These are phyloP conservation scores for Desmophyllum pertusum DNA, from an alignment of 92 coral and sea anemone genomes.

Conservation along the genomic window DNA sequence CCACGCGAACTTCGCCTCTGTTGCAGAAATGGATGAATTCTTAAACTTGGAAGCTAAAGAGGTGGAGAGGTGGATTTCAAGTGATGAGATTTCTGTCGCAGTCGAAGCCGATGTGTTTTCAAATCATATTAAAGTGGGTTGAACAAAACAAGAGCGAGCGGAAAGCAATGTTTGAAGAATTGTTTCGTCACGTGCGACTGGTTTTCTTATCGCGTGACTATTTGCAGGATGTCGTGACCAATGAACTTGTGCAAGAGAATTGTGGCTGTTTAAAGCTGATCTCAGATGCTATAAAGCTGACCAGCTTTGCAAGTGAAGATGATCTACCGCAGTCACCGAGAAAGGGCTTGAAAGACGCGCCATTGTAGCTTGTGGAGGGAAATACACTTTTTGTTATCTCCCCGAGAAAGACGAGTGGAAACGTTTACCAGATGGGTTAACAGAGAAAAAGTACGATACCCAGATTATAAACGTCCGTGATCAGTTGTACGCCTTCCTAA, in stretches of 20 bases:
- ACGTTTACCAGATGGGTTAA: background rate
- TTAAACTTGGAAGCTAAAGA: background rate
- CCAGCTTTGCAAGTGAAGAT: background rate
- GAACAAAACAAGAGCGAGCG: slow-evolving; percentile 1
- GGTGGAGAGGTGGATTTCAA: background rate
- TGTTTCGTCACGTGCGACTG: slow-evolving; percentile 26
- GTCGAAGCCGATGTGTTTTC: background rate
- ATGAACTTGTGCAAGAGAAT: background rate
- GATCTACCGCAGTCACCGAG: background rate
- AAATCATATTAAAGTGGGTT: slow-evolving; percentile 14
- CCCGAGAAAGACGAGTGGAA: slow-evolving; percentile 17
- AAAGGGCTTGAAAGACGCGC: slow-evolving; percentile 5
- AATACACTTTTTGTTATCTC: slow-evolving; percentile 19
- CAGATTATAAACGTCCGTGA: background rate
- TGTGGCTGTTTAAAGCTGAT: background rate
- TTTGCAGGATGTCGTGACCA: slow-evolving; percentile 12
- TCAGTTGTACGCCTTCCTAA: background rate
- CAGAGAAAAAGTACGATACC: background rate
- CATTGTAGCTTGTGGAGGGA: slow-evolving; percentile 26
- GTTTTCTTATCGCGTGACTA: slow-evolving; percentile 16
- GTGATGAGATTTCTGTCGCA: background rate
- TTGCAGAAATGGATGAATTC: slow-evolving; percentile 3
- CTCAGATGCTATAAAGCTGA: background rate
- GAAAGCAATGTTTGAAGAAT: slow-evolving; percentile 10
- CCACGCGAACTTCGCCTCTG: background rate